Conservation (phyloP, 2,113 vertebrate genomes). For the Grallaria varia region DNA sequence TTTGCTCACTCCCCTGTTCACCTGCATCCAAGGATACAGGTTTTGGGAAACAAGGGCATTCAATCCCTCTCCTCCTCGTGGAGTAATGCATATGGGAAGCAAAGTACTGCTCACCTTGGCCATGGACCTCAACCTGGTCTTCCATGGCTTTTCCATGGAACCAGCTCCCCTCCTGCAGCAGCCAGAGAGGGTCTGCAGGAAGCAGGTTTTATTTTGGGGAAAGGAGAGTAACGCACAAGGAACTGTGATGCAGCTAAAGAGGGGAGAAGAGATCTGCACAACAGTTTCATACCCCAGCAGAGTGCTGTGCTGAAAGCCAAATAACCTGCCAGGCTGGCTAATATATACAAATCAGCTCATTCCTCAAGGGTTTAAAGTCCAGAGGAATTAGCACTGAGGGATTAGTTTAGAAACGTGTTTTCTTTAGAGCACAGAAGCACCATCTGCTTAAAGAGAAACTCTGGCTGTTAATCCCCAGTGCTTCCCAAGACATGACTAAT, state of each 20-base stretch:
- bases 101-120: neutral
- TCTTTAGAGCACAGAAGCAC: constrained; percentile 12
- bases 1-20: neutral
- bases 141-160: neutral
- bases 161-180: neutral
- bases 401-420: constrained; percentile 41
- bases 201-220: neutral
- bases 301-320: neutral
- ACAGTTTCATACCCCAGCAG: neutral
- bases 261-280: neutral
- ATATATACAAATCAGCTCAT: constrained; percentile 40
- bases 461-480: neutral
- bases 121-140: fast-evolving
- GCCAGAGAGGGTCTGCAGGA: neutral
- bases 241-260: neutral
- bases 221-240: neutral
- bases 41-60: neutral
- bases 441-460: neutral
- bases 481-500: neutral
- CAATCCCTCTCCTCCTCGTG: fast-evolving
- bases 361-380: constrained; percentile 31
- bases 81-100: neutral
- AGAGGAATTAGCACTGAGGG: constrained; percentile 37
- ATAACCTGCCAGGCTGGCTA: constrained; percentile 14
- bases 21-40: neutral